Conservation (phyloP, 2,888 invertebrate genomes). For the Polietes domitor region DNA sequence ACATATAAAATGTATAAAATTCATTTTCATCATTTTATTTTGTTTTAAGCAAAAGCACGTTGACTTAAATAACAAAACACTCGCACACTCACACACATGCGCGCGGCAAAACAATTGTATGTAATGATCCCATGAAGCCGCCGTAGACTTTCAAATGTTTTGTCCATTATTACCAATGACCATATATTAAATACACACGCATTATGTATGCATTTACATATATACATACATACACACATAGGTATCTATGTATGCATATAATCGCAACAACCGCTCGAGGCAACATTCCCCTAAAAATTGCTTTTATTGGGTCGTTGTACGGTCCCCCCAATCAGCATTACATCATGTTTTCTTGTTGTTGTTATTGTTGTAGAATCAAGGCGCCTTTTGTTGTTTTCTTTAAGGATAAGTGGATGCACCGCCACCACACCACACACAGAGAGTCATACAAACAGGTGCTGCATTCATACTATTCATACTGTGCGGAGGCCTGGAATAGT, state of each 20-base stretch:
- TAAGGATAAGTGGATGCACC: not conserved
- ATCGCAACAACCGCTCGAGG: not conserved
- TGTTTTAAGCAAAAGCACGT: slow-evolving; percentile 24
- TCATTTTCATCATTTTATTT: slow-evolving; percentile 27
- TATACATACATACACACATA: not conserved
- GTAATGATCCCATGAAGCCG: not conserved
- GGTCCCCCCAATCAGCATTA: not conserved
- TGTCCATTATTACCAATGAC: slow-evolving; percentile 31
- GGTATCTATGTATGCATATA: not conserved
- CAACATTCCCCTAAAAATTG: slow-evolving; percentile 2
- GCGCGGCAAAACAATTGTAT: slow-evolving; percentile 10
- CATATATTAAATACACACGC: not conserved
- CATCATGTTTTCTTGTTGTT: slow-evolving; percentile 13
- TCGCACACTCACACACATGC: not conserved
- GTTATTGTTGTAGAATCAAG: slow-evolving; percentile 19
- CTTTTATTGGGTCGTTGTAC: slow-evolving; percentile 23
- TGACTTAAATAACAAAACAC: slow-evolving; percentile 26
- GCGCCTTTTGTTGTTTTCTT: not conserved
- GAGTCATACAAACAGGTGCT: not conserved
- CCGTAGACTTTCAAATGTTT: slow-evolving; percentile 36
- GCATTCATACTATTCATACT: not conserved
- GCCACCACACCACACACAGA: too few relatives aligned
- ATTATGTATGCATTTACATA: not conserved
- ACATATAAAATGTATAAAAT: slow-evolving; percentile 6
- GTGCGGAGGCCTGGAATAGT: not conserved